Conservation (phyloP, 64 coral and sea anemone genomes). For the Acropora tenuis region DNA sequence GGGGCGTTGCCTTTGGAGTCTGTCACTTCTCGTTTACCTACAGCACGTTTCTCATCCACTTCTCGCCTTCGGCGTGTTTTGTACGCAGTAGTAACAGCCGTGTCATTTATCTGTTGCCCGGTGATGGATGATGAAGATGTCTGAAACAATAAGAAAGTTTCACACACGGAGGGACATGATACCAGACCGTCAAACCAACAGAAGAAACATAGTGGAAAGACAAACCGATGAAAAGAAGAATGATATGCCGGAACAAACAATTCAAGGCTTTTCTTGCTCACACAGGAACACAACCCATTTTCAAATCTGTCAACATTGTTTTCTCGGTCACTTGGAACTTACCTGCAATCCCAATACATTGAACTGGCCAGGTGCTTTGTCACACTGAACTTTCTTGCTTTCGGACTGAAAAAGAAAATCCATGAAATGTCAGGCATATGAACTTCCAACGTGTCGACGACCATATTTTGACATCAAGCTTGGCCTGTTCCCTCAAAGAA, state of each 20-base stretch:
- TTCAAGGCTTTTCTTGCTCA: too few relatives aligned
- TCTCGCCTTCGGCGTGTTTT: conserved; percentile 37
- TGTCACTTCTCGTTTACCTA: conserved; percentile 41
- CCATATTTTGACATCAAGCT: too few relatives aligned
- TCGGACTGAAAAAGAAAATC: conserved; percentile 48
- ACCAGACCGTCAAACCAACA: neutral
- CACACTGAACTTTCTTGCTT: conserved; percentile 53
- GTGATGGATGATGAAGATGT: neutral
- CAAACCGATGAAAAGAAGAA: too few relatives aligned
- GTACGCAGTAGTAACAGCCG: neutral
- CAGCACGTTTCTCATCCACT: neutral
- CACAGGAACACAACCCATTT: too few relatives aligned
- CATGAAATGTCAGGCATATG: neutral
- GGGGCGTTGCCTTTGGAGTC: conserved; percentile 6
- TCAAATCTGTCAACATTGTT: neutral
- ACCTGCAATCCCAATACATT: conserved; percentile 73
- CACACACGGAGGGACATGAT: neutral
- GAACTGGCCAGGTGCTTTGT: conserved; percentile 59
- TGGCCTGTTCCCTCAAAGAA: too few relatives aligned
- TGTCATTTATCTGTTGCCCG: conserved; percentile 17
- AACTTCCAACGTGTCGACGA: neutral
- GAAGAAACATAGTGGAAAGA: neutral
- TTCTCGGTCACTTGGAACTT: neutral
- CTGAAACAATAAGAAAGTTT: neutral
- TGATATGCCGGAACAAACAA: too few relatives aligned